Conservation (phyloP, 2,113 vertebrate genomes). For the Zonotrichia leucophrys region DNA sequence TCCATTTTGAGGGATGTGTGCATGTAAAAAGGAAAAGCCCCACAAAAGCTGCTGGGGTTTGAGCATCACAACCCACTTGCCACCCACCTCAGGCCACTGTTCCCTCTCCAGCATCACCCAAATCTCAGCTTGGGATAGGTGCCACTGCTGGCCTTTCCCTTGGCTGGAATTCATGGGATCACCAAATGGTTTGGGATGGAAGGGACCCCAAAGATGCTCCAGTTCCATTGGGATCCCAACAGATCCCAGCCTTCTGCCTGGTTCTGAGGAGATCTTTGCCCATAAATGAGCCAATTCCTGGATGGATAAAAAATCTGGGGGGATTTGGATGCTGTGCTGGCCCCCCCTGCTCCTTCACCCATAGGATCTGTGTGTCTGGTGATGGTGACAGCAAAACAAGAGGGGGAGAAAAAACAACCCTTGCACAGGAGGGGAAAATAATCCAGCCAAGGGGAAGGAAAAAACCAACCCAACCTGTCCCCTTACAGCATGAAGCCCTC, state of each 20-base stretch:
- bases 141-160: neutral
- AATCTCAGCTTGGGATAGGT: neutral
- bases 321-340: neutral
- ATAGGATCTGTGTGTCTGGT: fast-evolving
- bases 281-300: neutral
- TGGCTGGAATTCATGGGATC: neutral
- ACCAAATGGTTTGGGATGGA: neutral
- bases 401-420: fast-evolving
- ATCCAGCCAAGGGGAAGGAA: neutral
- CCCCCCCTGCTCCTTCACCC: neutral
- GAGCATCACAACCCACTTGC: neutral
- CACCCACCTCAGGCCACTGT: neutral
- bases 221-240: neutral
- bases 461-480: neutral
- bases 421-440: neutral
- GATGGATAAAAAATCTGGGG: neutral
- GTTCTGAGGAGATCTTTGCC: neutral
- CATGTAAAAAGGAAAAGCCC: neutral
- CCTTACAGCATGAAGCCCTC: constrained; percentile 18
- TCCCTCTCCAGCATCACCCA: neutral
- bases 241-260: neutral
- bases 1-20: neutral
- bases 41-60: neutral
- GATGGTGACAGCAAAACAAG: neutral
- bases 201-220: neutral